Percentiles rank a stretch among this genome's conserved stretches.
phyloP scores from a whole-genome alignment of 2,113 vertebrate genomes.

The Neoarius graeffei region DNA sequence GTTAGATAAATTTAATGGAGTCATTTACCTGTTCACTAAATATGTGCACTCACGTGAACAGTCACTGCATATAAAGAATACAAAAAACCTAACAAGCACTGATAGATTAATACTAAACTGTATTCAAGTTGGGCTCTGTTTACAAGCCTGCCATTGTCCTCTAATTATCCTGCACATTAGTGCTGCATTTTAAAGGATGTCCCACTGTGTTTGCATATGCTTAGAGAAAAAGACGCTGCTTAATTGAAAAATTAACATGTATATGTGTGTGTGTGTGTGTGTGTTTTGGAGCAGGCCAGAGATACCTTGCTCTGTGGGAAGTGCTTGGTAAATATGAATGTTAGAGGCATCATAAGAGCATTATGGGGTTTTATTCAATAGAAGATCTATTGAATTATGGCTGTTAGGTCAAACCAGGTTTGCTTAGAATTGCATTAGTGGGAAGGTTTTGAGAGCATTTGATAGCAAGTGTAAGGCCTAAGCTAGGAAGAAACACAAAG shows the following conservation, averaged over 20 bases:
- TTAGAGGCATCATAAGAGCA: slow-evolving; percentile 53
- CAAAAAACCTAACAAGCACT: slow-evolving; percentile 25
- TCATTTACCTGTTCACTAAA: background rate
- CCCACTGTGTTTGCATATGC: slow-evolving; percentile 79
- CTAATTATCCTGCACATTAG: slow-evolving; percentile 76
- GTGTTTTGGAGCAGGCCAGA: slow-evolving; percentile 65
- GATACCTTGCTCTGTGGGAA: slow-evolving; percentile 56
- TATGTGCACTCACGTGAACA: background rate
- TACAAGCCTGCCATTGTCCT: slow-evolving; percentile 73
- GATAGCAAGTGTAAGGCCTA: slow-evolving; percentile 14
- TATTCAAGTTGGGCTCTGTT: slow-evolving; percentile 68
- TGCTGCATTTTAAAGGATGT: slow-evolving; percentile 77
- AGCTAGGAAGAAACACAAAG: slow-evolving; percentile 9
- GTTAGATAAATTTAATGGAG: background rate
- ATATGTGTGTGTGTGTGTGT: slow-evolving; percentile 65
- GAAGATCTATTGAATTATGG: slow-evolving; percentile 41
- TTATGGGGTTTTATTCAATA: slow-evolving; percentile 43
- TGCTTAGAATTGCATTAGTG: slow-evolving; percentile 41
- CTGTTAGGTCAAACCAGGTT: slow-evolving; percentile 40
- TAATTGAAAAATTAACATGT: slow-evolving; percentile 82
- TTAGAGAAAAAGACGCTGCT: slow-evolving; percentile 74
- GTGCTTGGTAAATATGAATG: slow-evolving; percentile 61
- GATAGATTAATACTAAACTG: slow-evolving; percentile 62
- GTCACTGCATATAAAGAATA: background rate
- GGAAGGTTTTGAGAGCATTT: slow-evolving; percentile 36